A percentile compares a stretch with the other conserved stretches of the same genome.
Conservation (phyloP, 2,797 vertebrate species). For the Propithecus perrieri region DNA sequence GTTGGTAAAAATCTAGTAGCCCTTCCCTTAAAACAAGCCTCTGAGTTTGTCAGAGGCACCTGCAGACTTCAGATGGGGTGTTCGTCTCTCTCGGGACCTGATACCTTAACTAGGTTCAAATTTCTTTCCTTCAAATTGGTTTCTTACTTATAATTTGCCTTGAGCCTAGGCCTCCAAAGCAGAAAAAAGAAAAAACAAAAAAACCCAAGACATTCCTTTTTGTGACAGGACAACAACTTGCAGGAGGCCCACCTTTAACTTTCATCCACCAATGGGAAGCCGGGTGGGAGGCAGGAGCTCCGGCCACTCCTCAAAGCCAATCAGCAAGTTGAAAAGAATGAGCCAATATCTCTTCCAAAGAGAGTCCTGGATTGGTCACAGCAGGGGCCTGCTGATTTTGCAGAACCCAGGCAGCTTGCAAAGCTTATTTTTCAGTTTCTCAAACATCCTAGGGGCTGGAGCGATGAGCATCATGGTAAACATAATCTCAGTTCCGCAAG, state of each 20-base stretch:
- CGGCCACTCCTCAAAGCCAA: constrained; percentile 69
- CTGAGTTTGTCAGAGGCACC: background rate
- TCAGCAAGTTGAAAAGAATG: constrained; percentile 68
- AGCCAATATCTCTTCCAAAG: constrained; percentile 43
- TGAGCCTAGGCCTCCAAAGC: constrained; percentile 75
- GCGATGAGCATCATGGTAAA: background rate
- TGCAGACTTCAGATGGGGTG: background rate
- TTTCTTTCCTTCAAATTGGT: constrained; percentile 63
- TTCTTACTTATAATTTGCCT: constrained; percentile 76
- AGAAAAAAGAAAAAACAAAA: constrained; percentile 67
- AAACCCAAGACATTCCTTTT: constrained; percentile 83
- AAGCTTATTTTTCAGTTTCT: constrained; percentile 75
- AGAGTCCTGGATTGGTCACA: constrained; percentile 68
- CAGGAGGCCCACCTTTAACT: constrained; percentile 76
- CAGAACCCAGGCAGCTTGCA: constrained; percentile 57
- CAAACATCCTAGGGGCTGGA: constrained; percentile 51
- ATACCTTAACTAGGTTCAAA: background rate
- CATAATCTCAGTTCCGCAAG: background rate
- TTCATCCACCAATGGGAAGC: constrained; percentile 78
- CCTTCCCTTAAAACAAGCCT: background rate
- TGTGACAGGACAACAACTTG: constrained; percentile 77
- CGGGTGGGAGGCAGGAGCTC: constrained; percentile 49
- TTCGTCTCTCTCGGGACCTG: constrained; percentile 33
- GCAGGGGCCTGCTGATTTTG: constrained; percentile 70
- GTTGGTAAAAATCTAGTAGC: background rate